Evolutionary conservation across 2,888 invertebrate species (phyloP).

Genomic region (Dicyrtomina minuta): DNA sequence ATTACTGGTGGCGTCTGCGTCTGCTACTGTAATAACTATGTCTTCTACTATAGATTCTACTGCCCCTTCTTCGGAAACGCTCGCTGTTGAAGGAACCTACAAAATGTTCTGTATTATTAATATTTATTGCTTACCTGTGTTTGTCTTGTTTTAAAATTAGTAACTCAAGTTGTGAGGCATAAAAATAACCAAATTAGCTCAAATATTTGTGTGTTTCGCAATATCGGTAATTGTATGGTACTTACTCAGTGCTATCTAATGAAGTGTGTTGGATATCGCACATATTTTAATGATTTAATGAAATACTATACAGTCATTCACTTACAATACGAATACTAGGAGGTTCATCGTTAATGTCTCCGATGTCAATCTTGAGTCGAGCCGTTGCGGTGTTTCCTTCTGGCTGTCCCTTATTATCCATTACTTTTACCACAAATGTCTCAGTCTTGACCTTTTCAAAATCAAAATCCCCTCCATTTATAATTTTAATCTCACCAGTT

Average conservation of each 20-base stretch:
- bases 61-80: too few species aligned
- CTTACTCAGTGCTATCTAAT: too few species aligned
- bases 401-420: not conserved
- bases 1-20: too few species aligned
- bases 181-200: not conserved
- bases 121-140: not conserved
- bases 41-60: too few species aligned
- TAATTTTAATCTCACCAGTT: not conserved
- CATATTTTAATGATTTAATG: not conserved
- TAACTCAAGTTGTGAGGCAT: not conserved
- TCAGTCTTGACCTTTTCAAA: not conserved
- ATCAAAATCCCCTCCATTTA: not conserved
- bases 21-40: too few species aligned
- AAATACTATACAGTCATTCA: not conserved
- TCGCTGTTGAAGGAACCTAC: too few species aligned
- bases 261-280: too few species aligned
- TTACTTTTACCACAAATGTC: not conserved
- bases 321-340: constrained; percentile 16
- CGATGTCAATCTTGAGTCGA: not conserved
- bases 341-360: constrained; percentile 20
- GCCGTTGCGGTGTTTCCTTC: not conserved
- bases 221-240: too few species aligned
- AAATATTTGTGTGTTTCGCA: too few species aligned
- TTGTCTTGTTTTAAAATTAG: not conserved
- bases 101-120: too few species aligned